These are phyloP conservation scores for Drosophila differens DNA, from an alignment of 2,888 invertebrate genomes.

Conservation along the genomic window DNA sequence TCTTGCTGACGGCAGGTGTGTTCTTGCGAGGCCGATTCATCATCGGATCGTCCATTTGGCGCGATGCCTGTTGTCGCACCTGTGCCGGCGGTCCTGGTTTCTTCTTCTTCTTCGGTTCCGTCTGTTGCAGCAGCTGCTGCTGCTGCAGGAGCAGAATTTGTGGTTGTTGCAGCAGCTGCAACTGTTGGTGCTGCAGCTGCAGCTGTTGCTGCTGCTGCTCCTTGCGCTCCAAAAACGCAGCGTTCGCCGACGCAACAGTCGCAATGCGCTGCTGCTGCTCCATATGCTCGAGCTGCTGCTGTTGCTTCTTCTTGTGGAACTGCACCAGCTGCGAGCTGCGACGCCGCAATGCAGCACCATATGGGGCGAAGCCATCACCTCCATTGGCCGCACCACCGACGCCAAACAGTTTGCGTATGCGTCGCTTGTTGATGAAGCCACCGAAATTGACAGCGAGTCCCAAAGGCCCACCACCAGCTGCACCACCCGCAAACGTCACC, in stretches of 20 bases:
- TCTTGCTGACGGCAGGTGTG: slow-evolving; percentile 61
- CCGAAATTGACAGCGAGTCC: slow-evolving; percentile 64
- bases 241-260: slow-evolving; percentile 78
- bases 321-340: slow-evolving; percentile 82
- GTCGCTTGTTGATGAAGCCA: slow-evolving; percentile 80
- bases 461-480: slow-evolving; percentile 29
- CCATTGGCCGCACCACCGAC: slow-evolving; percentile 54
- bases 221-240: slow-evolving; percentile 73
- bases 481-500: not conserved
- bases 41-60: slow-evolving; percentile 83
- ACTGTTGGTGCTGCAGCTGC: slow-evolving; percentile 48
- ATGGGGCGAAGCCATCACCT: slow-evolving; percentile 57
- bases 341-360: slow-evolving; percentile 69
- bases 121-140: slow-evolving; percentile 62
- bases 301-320: slow-evolving; percentile 79
- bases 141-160: slow-evolving; percentile 48
- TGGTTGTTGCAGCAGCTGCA: slow-evolving; percentile 50
- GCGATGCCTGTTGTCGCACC: slow-evolving; percentile 68
- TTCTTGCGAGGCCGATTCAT: slow-evolving; percentile 84
- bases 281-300: slow-evolving; percentile 75
- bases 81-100: slow-evolving; percentile 83
- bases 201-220: slow-evolving; percentile 60
- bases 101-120: slow-evolving; percentile 81
- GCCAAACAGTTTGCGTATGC: slow-evolving; percentile 79
- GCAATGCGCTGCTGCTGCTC: slow-evolving; percentile 82